These are phyloP conservation scores for Conchocele bisecta DNA, from an alignment of 2,888 invertebrate genomes.

Conservation along the genomic window DNA sequence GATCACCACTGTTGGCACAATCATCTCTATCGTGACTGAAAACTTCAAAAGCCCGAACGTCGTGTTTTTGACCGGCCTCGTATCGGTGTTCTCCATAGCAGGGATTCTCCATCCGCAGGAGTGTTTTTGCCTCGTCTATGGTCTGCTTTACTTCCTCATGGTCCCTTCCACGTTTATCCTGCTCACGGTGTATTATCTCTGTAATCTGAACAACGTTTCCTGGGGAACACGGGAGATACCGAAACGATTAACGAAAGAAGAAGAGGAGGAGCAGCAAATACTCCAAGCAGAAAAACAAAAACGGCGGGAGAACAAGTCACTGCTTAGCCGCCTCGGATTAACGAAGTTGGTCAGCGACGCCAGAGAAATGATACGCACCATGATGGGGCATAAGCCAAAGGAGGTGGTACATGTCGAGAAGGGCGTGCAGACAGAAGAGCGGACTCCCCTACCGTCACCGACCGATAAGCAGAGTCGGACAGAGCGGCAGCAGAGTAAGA, in stretches of 20 bases:
- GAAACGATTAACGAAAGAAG: constrained; percentile 79
- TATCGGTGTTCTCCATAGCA: constrained; percentile 98
- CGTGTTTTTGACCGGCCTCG: constrained; percentile 82
- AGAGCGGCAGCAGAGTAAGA: constrained; percentile 45
- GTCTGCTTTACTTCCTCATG: constrained; percentile 92
- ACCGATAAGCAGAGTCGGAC: constrained; percentile 30
- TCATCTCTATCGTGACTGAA: constrained; percentile 98
- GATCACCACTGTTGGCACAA: constrained; percentile 99
- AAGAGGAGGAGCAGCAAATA: constrained; percentile 90
- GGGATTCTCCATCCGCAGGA: constrained; percentile 96
- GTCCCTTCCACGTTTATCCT: constrained; percentile 98
- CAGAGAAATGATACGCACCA: constrained; percentile 66
- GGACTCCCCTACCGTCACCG: constrained; percentile 34
- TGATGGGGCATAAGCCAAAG: constrained; percentile 69
- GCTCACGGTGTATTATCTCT: constrained; percentile 94
- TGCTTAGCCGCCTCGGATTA: constrained; percentile 83
- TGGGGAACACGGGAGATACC: constrained; percentile 95
- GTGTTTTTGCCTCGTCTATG: constrained; percentile 85
- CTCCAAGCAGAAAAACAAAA: constrained; percentile 89
- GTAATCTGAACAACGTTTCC: constrained; percentile 95
- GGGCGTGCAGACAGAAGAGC: constrained; percentile 57
- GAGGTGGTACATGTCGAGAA: constrained; percentile 34
- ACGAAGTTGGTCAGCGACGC: constrained; percentile 69
- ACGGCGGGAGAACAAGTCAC: constrained; percentile 90
- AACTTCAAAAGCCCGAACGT: constrained; percentile 85